Conservation (phyloP, 2,113 vertebrate genomes). For the Bos indicus region DNA sequence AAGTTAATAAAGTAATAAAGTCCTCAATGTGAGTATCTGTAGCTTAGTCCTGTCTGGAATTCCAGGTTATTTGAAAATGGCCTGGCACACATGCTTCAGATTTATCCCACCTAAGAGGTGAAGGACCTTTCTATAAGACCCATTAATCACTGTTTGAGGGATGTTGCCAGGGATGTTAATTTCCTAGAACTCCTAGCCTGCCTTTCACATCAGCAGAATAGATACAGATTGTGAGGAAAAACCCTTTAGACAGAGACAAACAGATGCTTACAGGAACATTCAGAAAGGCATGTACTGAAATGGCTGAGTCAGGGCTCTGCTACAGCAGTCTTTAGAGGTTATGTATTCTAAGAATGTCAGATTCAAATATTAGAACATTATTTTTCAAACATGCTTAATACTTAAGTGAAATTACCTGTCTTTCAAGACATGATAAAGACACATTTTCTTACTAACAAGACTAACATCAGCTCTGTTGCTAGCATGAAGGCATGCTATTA, state of each 20-base stretch:
- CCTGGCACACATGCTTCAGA: background rate
- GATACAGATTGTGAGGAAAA: background rate
- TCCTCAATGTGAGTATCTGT: background rate
- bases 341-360: background rate
- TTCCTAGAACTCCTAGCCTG: background rate
- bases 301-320: background rate
- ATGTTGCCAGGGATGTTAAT: background rate
- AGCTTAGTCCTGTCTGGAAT: background rate
- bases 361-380: background rate
- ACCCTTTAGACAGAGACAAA: background rate
- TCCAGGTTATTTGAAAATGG: background rate
- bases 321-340: background rate
- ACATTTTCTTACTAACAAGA: background rate
- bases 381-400: background rate
- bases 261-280: background rate
- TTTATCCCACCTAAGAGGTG: background rate
- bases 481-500: background rate
- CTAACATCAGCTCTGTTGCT: background rate
- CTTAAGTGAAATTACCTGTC: background rate
- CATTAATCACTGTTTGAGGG: background rate
- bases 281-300: background rate
- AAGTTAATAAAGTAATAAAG: background rate
- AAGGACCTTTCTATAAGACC: background rate
- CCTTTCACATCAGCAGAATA: background rate
- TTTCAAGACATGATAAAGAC: background rate